phyloP scores from a whole-genome alignment of 2,888 invertebrate genomes.

The Tetheella fluctuosa region DNA sequence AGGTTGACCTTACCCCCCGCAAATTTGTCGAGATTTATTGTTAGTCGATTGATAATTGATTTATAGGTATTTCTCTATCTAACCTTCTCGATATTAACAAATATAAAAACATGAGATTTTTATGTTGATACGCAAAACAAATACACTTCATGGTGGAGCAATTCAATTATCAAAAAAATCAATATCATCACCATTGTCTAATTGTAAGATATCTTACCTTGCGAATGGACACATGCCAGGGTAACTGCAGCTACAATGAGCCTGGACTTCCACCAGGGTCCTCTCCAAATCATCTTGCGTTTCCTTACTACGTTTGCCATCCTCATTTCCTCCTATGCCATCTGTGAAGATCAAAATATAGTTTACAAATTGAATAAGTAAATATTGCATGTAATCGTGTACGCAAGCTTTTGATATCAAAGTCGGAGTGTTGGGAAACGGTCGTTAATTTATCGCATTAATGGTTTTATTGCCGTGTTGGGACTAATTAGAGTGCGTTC shows the following conservation, averaged over 20 bases:
- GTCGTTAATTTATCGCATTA: constrained; percentile 47
- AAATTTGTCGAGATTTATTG: too few species aligned
- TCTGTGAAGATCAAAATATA: constrained; percentile 24
- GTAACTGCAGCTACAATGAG: constrained; percentile 49
- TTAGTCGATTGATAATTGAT: too few species aligned
- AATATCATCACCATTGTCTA: not conserved
- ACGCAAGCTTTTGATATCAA: constrained; percentile 44
- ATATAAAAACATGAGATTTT: too few species aligned
- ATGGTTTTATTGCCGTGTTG: constrained; percentile 43
- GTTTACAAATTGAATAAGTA: constrained; percentile 34
- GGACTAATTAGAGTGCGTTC: constrained; percentile 43
- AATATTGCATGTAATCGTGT: constrained; percentile 44
- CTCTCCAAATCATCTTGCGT: constrained; percentile 29
- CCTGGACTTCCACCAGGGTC: constrained; percentile 51
- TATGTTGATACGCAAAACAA: too few species aligned
- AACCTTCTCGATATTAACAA: too few species aligned
- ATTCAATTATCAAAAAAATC: too few species aligned
- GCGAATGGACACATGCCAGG: constrained; percentile 63
- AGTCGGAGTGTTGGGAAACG: constrained; percentile 33
- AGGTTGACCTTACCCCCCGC: too few species aligned
- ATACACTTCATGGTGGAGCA: too few species aligned
- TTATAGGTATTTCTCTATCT: too few species aligned
- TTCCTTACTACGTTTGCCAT: constrained; percentile 22
- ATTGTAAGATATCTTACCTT: constrained; percentile 54
- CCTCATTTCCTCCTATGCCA: constrained; percentile 18